Base-by-base conservation (phyloP, 2,797 vertebrate genomes). In the Pempheris klunzingeri region DNA sequence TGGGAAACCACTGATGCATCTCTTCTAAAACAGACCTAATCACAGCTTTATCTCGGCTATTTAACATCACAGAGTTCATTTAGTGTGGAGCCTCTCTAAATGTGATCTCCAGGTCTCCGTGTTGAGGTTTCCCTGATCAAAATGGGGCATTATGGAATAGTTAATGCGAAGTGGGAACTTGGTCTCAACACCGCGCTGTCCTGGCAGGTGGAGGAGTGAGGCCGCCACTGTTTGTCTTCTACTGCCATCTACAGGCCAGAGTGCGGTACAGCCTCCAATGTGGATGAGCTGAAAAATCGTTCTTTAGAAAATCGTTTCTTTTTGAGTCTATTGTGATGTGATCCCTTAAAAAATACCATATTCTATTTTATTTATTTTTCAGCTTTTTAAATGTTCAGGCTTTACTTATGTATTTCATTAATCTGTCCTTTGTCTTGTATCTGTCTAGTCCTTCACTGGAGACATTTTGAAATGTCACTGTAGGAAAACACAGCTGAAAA, bases 221-320 rank as follows among this genome's bases (percentile, higher is more conserved):
- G 28, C n/a, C 30, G 26, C 20, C n/a, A 71, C 59, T 74, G 41
- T n/a, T 55, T 71, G 78, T 90, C 86, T 73, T 81, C 11, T 86
- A 82, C 84, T 87, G 91, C 87, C 90, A 93, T 67, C 91, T 92
- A 85, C 47, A 69, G 90, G 73, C 6, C 26, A 59, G 53, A 12
- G 0, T n/a, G n/a, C 1, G 13, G 26, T 9, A 81, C 41, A 2
- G 17, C 44, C 0, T 41, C 43, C 18, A 39, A 9, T 15, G 2
- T 18, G 15, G 0, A 12, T 24, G 20, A 0, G 4, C n/a, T 41
- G 9, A 49, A 0, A 70, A 59, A 38, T 28, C 1, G 12, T 39
- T 63, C 3, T 63, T 38, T 50, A 53, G 36, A 5, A n/a, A n/a
- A n/a, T n/a, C n/a, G n/a, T n/a, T n/a, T n/a, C n/a, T 4, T 69